Evolutionary conservation across 2,113 vertebrate genomes (phyloP).

Genomic region (Scopus umbretta): DNA sequence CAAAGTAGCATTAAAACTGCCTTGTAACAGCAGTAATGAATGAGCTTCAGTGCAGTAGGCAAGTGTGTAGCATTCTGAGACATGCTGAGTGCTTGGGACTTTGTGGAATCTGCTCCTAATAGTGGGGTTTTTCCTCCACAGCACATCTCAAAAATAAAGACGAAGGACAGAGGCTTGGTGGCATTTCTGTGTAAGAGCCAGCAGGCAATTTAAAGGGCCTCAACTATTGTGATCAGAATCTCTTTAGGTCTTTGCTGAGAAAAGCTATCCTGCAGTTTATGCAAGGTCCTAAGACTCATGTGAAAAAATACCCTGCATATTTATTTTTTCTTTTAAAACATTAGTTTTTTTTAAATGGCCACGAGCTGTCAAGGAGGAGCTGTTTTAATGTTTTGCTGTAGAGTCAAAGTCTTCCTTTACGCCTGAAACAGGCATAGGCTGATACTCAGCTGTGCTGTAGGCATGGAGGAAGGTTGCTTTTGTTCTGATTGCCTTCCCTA

Average conservation of each 20-base stretch:
- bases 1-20: slow-evolving; percentile 38
- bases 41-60: not conserved
- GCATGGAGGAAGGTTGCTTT: not conserved
- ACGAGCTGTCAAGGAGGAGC: not conserved
- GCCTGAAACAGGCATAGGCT: not conserved
- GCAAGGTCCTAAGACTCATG: not conserved
- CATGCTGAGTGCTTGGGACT: not conserved
- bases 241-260: not conserved
- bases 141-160: not conserved
- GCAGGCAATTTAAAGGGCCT: not conserved
- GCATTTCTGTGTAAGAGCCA: not conserved
- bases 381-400: not conserved
- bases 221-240: not conserved
- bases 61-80: not conserved
- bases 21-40: not conserved
- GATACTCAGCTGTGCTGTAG: not conserved
- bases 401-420: not conserved
- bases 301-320: not conserved
- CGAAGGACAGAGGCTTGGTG: not conserved
- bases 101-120: not conserved
- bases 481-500: not conserved
- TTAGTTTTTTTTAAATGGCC: not conserved
- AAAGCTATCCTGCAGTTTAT: not conserved
- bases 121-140: not conserved
- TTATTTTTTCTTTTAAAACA: not conserved